phyloP scores from a whole-genome alignment of 2,888 invertebrate species.

The Drosophila picticornis region DNA sequence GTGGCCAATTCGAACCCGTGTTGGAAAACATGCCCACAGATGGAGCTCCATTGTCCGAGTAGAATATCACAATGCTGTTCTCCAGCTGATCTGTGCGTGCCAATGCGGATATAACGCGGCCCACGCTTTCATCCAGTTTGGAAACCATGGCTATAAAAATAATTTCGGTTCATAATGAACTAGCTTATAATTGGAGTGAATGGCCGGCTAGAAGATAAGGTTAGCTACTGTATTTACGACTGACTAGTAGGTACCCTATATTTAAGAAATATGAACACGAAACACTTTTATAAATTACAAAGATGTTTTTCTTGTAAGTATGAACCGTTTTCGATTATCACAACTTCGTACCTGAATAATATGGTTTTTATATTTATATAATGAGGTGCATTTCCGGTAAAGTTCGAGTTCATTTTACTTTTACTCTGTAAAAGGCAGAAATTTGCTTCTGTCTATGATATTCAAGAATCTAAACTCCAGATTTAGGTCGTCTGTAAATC shows the following conservation, averaged over 20 bases:
- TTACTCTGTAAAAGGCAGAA: not conserved
- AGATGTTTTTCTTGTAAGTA: not conserved
- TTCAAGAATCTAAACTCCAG: not conserved
- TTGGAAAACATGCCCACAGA: conserved; percentile 90
- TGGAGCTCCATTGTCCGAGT: conserved; percentile 95
- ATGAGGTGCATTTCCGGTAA: not conserved
- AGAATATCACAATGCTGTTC: conserved; percentile 93
- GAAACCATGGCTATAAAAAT: conserved; percentile 90
- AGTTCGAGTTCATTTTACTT: not conserved
- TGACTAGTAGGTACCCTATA: not conserved
- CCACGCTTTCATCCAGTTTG: conserved; percentile 93
- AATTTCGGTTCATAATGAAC: not conserved
- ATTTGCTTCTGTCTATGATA: not conserved
- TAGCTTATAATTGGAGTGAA: not conserved
- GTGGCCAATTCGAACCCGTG: conserved; percentile 92
- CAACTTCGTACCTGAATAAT: not conserved
- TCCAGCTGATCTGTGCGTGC: conserved; percentile 89
- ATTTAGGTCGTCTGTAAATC: not conserved
- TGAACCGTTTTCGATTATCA: not conserved
- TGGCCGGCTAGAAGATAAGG: not conserved
- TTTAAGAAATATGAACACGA: not conserved
- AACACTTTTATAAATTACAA: not conserved
- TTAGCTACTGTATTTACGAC: not conserved
- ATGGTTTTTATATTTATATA: not conserved
- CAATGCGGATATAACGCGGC: conserved; percentile 90